Conservation (phyloP, 2,113 vertebrate species). For the Ciconia stormi region DNA sequence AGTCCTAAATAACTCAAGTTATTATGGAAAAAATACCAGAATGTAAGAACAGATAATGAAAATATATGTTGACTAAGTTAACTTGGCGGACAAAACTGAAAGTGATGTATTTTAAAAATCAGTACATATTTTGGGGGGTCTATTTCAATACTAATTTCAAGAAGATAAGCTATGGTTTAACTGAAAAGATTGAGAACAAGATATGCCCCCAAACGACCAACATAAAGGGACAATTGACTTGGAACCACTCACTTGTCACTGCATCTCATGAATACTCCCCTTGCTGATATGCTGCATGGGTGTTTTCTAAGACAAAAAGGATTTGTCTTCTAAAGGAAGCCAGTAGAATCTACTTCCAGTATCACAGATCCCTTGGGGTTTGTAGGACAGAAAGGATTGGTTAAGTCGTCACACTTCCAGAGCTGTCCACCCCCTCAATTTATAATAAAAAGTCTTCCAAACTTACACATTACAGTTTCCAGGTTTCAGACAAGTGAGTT, state of each 20-base stretch:
- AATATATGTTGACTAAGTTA: neutral
- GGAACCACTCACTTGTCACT: neutral
- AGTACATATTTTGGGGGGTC: rapidly evolving
- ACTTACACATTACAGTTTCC: neutral
- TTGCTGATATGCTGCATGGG: neutral
- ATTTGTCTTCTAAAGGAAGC: neutral
- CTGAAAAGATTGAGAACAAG: neutral
- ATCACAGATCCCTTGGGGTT: neutral
- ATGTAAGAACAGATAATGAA: neutral
- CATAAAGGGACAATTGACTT: neutral
- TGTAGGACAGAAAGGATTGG: neutral
- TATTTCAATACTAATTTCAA: neutral
- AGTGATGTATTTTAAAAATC: neutral
- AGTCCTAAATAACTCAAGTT: neutral
- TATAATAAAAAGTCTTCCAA: neutral
- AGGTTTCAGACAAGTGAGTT: neutral
- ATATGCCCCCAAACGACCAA: neutral
- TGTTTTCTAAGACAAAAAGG: neutral
- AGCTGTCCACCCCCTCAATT: neutral
- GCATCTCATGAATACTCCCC: neutral
- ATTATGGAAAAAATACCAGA: neutral
- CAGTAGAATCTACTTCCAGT: neutral
- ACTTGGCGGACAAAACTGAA: neutral
- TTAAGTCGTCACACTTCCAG: neutral
- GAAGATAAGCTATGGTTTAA: neutral